Evolutionary conservation across 2,113 vertebrate species (phyloP).

Genomic region (Semicossyphus pulcher): DNA sequence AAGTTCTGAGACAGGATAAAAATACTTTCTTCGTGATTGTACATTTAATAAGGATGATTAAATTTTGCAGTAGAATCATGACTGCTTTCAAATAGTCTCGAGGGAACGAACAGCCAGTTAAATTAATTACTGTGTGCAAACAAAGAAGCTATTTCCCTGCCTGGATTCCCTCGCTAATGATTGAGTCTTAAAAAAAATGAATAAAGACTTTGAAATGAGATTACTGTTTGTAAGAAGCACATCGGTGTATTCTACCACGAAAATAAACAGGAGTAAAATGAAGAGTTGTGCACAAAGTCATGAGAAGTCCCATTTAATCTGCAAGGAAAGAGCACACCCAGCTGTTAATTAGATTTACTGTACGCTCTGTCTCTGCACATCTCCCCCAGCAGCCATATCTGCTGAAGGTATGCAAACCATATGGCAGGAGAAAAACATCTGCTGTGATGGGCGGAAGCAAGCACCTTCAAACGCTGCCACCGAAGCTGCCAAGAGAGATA

Average conservation of each 20-base stretch:
- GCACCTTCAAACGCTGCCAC: conserved; percentile 14
- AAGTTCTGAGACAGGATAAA: background rate
- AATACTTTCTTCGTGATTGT: background rate
- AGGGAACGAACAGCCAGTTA: conserved; percentile 3
- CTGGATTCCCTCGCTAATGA: conserved; percentile 14
- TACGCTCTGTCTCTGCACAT: conserved; percentile 11
- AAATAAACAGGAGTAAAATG: background rate
- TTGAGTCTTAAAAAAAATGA: background rate
- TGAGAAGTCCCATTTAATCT: conserved; percentile 13
- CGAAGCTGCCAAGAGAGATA: conserved; percentile 37
- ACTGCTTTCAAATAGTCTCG: background rate
- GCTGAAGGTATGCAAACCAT: conserved; percentile 57
- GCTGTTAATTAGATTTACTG: conserved; percentile 35
- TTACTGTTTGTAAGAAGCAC: background rate
- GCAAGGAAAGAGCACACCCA: background rate
- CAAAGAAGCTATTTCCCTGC: conserved; percentile 20
- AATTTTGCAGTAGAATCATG: conserved; percentile 1
- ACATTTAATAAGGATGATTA: background rate
- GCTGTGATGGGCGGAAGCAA: conserved; percentile 24
- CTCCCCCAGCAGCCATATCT: conserved; percentile 36
- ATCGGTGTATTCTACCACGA: background rate
- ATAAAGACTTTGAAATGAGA: conserved; percentile 33
- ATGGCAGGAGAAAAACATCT: conserved; percentile 56
- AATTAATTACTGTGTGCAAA: conserved; percentile 38
- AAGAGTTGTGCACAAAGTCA: background rate